Evolutionary conservation across 2,113 vertebrate genomes (phyloP).

Genomic region (Gorsachius goisagi): DNA sequence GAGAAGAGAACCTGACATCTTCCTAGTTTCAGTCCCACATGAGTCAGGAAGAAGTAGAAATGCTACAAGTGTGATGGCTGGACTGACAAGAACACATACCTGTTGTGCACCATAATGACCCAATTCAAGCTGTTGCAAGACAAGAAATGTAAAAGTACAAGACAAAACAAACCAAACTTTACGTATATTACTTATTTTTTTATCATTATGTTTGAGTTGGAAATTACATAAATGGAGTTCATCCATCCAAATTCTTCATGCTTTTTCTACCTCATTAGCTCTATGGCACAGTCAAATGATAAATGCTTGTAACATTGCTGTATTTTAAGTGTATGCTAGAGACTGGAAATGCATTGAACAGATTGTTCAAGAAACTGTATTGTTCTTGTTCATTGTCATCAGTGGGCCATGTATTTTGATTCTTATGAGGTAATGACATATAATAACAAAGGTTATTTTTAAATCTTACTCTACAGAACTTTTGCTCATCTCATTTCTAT

Average conservation of each 20-base stretch:
- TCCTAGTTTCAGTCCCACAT: background rate
- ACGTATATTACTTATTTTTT: background rate
- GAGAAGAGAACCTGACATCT: background rate
- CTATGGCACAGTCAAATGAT: conserved; percentile 22
- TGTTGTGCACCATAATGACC: background rate
- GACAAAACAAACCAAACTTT: rapidly evolving
- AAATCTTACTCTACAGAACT: background rate
- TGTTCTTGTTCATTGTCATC: conserved; percentile 30
- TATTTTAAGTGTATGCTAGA: conserved; percentile 11
- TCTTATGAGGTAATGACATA: conserved; percentile 9
- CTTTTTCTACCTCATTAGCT: conserved; percentile 37
- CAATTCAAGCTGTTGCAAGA: background rate
- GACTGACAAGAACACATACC: background rate
- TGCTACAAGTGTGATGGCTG: background rate
- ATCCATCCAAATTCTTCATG: conserved; percentile 6
- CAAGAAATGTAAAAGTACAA: background rate
- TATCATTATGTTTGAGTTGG: background rate
- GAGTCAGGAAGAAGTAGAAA: background rate
- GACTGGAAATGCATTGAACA: conserved; percentile 27
- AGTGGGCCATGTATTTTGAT: background rate
- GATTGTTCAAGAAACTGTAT: background rate
- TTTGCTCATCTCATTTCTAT: background rate
- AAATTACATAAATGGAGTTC: conserved; percentile 32
- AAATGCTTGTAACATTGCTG: conserved; percentile 18
- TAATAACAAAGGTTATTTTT: conserved; percentile 46